Conservation (phyloP, 2,113 vertebrate genomes). For the Gopherus evgoodei region DNA sequence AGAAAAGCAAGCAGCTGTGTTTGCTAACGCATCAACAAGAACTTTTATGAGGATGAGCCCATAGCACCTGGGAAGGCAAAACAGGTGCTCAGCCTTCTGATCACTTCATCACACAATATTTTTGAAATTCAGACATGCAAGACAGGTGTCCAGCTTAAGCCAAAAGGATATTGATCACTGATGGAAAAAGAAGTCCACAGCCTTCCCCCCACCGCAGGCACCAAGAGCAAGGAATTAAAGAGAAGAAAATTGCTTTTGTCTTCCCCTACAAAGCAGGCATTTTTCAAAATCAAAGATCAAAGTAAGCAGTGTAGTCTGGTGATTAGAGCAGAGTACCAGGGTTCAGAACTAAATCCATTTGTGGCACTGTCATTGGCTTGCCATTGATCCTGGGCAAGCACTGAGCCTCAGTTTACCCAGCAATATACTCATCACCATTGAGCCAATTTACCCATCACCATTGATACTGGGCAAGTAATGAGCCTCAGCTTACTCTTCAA, state of each 20-base stretch:
- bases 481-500: not conserved
- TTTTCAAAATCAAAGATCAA: conserved; percentile 25
- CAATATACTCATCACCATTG: not conserved
- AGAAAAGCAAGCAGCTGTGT: conserved; percentile 39
- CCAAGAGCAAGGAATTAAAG: not conserved
- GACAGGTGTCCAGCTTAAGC: not conserved
- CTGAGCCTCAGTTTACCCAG: not conserved
- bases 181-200: not conserved
- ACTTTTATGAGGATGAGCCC: not conserved
- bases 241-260: not conserved
- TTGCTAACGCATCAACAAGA: not conserved
- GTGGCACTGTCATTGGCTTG: not conserved
- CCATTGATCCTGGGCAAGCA: not conserved
- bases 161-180: not conserved
- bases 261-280: not conserved
- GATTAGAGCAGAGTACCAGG: not conserved
- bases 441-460: not conserved
- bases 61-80: conserved; percentile 2
- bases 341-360: not conserved
- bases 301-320: not conserved
- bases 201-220: not conserved
- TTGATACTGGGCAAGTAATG: not conserved
- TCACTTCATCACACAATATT: not conserved
- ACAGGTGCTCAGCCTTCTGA: not conserved
- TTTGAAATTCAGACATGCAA: not conserved